Percentiles rank a stretch among this genome's conserved stretches.
phyloP scores from a whole-genome alignment of 2,797 vertebrate species.

The Prunella strophiata region DNA sequence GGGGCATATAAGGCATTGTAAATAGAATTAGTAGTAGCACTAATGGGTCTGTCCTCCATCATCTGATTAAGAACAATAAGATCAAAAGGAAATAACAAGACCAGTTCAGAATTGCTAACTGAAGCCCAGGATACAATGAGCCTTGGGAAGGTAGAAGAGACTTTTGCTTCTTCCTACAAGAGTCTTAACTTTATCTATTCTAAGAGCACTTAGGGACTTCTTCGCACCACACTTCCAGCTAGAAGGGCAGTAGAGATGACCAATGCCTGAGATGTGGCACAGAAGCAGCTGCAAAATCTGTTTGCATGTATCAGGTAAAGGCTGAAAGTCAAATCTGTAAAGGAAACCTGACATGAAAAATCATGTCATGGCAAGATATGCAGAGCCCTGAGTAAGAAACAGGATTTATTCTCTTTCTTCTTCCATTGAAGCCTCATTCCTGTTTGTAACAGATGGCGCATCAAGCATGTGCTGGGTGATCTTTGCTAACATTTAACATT shows the following conservation, averaged over 20 bases:
- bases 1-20: not conserved
- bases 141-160: not conserved
- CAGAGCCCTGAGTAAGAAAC: not conserved
- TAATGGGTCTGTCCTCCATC: not conserved
- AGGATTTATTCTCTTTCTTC: not conserved
- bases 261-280: not conserved
- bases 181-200: not conserved
- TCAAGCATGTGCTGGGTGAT: not conserved
- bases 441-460: not conserved
- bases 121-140: not conserved
- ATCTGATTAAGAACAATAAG: not conserved
- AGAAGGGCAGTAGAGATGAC: not conserved
- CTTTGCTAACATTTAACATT: constrained; percentile 19
- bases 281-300: not conserved
- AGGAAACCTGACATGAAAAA: not conserved
- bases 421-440: not conserved
- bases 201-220: not conserved
- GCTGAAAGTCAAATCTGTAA: not conserved
- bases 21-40: not conserved
- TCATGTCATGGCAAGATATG: not conserved
- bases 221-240: not conserved
- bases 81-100: not conserved
- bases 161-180: not conserved
- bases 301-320: not conserved
- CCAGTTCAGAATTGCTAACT: not conserved